phyloP scores from a whole-genome alignment of 2,113 vertebrate genomes.

The Ascaphus truei region DNA sequence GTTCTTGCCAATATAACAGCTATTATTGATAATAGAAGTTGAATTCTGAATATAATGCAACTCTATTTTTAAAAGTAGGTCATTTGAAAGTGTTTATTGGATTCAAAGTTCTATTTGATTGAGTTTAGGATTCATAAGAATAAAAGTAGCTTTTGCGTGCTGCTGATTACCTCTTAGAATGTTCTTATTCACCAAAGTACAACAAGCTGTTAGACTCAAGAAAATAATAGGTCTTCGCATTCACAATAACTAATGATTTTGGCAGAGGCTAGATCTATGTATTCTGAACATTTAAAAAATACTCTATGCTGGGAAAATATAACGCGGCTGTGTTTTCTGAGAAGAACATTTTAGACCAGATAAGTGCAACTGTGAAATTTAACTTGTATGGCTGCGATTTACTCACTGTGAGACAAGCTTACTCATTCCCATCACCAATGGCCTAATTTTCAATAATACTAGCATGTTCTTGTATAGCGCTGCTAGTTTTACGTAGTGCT shows the following conservation, averaged over 20 bases:
- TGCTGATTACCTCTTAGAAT: not conserved
- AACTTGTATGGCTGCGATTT: too few relatives aligned
- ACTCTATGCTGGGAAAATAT: too few relatives aligned
- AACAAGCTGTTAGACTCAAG: not conserved
- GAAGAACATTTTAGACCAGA: too few relatives aligned
- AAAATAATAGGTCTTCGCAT: constrained; percentile 8
- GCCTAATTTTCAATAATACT: too few relatives aligned
- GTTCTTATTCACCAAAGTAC: constrained; percentile 1
- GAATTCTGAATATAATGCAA: constrained; percentile 2
- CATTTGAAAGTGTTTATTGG: not conserved
- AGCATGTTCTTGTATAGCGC: too few relatives aligned
- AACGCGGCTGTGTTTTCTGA: too few relatives aligned
- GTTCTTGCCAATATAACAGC: not conserved
- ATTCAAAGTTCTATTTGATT: not conserved
- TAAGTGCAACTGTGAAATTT: too few relatives aligned
- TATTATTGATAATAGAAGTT: not conserved
- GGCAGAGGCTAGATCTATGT: not conserved
- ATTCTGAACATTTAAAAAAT: not conserved
- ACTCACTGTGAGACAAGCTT: too few relatives aligned
- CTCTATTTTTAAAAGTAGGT: constrained; percentile 9
- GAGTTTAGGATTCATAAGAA: not conserved
- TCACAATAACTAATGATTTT: not conserved
- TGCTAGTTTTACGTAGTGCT: too few relatives aligned
- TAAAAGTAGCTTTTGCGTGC: not conserved
- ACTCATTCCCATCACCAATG: too few relatives aligned